Percentiles rank a stretch among this genome's conserved stretches.
Evolutionary conservation across 2,888 invertebrate genomes (phyloP).

Genomic region (Helleia helle): DNA sequence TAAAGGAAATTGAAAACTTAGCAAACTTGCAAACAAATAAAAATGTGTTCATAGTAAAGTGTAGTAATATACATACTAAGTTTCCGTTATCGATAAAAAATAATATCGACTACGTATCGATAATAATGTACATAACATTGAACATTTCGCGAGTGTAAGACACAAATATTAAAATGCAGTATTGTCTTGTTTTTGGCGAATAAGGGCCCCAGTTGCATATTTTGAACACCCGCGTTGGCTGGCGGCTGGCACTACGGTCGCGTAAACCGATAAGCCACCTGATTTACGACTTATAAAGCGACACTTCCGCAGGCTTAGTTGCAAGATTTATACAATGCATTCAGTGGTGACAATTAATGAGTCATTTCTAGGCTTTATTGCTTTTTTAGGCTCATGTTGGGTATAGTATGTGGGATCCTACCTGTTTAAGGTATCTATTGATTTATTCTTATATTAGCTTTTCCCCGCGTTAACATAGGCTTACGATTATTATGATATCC

Average conservation of each 20-base stretch:
- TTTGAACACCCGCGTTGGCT: slow-evolving; percentile 31
- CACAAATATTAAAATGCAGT: slow-evolving; percentile 18
- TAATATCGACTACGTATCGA: slow-evolving; percentile 4
- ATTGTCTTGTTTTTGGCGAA: slow-evolving; percentile 21
- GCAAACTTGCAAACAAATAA: neutral
- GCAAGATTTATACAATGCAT: slow-evolving; percentile 38
- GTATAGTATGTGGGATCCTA: no score
- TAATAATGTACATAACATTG: slow-evolving; percentile 1
- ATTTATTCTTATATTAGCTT: no score
- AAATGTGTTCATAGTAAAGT: neutral
- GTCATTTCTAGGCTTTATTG: neutral
- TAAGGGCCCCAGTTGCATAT: slow-evolving; percentile 43
- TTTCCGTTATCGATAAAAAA: neutral
- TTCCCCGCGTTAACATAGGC: no score
- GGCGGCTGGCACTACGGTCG: slow-evolving; percentile 34
- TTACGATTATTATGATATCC: no score
- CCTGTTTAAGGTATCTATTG: no score
- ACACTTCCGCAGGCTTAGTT: slow-evolving; percentile 51
- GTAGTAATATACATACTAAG: neutral
- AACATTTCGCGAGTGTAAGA: slow-evolving; percentile 21
- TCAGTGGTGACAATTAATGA: slow-evolving; percentile 9
- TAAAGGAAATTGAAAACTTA: no score
- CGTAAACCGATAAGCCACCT: slow-evolving; percentile 55
- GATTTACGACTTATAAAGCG: slow-evolving; percentile 63
- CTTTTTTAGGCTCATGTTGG: no score